Conservation (phyloP, 2,888 invertebrate species). For the Odontothrips loti region DNA sequence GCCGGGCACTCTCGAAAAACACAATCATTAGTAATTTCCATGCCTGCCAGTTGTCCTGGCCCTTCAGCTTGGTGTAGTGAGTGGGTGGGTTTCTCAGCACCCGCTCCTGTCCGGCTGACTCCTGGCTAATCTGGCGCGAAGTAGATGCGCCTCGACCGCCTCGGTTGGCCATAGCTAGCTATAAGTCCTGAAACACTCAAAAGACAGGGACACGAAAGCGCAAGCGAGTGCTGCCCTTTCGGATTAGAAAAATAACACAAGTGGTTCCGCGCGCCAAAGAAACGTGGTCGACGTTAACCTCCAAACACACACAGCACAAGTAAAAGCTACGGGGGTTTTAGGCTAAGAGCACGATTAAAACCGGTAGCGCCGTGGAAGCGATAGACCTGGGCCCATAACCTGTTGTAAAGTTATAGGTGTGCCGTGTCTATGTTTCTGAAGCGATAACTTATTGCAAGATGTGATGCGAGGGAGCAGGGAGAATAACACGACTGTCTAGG, state of each 20-base stretch:
- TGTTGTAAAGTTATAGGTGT: too few relatives aligned
- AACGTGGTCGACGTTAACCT: neutral
- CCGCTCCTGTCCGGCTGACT: neutral
- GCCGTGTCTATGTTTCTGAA: too few relatives aligned
- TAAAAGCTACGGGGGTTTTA: neutral
- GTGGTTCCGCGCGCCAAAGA: neutral
- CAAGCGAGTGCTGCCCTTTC: neutral
- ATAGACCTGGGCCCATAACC: slow-evolving; percentile 5
- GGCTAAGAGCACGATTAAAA: neutral
- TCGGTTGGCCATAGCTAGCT: neutral
- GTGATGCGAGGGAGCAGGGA: too few relatives aligned
- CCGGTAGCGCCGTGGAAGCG: neutral
- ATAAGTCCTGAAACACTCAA: neutral
- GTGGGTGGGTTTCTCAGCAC: neutral
- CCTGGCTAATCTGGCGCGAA: neutral
- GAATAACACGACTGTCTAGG: too few relatives aligned
- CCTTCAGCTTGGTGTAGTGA: neutral
- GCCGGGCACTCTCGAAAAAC: neutral
- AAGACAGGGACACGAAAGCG: neutral
- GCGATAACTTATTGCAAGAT: too few relatives aligned
- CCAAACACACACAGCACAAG: neutral
- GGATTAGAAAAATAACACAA: neutral
- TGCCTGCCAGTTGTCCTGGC: neutral
- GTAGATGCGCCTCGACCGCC: neutral
- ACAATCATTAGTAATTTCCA: neutral